These are phyloP conservation scores for Berghia stephanieae DNA, from an alignment of 1,140 invertebrate genomes.

Conservation along the genomic window DNA sequence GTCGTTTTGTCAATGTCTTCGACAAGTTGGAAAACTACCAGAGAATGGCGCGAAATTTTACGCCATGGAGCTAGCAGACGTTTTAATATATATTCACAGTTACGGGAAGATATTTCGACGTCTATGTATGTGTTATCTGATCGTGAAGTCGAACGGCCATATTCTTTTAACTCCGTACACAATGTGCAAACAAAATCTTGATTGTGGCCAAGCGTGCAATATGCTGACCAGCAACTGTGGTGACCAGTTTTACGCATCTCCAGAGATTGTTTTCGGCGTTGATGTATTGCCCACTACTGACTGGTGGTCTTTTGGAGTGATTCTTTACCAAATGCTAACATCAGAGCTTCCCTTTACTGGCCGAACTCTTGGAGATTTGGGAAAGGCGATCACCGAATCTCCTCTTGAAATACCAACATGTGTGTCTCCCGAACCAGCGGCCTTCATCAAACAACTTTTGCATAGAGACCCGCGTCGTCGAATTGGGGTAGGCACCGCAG, in stretches of 20 bases:
- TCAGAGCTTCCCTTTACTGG: slow-evolving; percentile 24
- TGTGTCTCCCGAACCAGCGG: slow-evolving; percentile 12
- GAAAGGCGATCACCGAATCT: slow-evolving; percentile 20
- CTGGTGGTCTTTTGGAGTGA: slow-evolving; percentile 27
- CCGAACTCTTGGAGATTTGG: slow-evolving; percentile 19
- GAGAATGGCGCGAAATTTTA: not conserved
- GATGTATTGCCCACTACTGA: slow-evolving; percentile 18
- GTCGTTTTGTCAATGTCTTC: not conserved
- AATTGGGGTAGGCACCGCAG: too few species aligned
- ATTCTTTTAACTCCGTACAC: slow-evolving; percentile 15
- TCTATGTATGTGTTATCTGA: slow-evolving; percentile 5
- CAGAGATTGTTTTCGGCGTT: slow-evolving; percentile 25
- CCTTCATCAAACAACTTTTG: slow-evolving; percentile 17
- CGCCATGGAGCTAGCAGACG: not conserved
- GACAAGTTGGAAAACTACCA: not conserved
- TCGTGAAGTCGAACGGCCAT: not conserved
- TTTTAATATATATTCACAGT: not conserved
- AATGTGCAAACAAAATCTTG: slow-evolving; percentile 25
- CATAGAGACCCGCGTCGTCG: too few species aligned
- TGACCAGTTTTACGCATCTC: slow-evolving; percentile 32
- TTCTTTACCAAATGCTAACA: slow-evolving; percentile 15
- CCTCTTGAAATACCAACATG: not conserved
- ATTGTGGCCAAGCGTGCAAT: slow-evolving; percentile 27
- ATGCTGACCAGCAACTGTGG: slow-evolving; percentile 25
- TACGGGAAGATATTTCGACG: not conserved